Conservation (phyloP, 1,140 invertebrate genomes). For the silkworm (Bombyx mori) region ASM3026992v2 NC_085115.1:6346501-6347000, state of each 20-base stretch:
- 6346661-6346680: conserved; percentile 21
- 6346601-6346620: conserved; percentile 11
- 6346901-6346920: too few species aligned
- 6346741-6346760: not conserved
- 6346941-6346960: too few species aligned
- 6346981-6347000: too few species aligned
- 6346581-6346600: conserved; percentile 6
- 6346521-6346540: not conserved
- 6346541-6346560: not conserved
- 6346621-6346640: conserved; percentile 43
- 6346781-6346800: too few species aligned
- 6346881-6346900: too few species aligned
- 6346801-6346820: too few species aligned
- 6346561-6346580: not conserved
- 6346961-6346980: too few species aligned
- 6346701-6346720: conserved; percentile 6
- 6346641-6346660: conserved; percentile 60
- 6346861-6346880: too few species aligned
- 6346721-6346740: conserved; percentile 13
- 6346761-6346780: too few species aligned
- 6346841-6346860: too few species aligned
- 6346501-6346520: not conserved
- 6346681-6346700: conserved; percentile 10
- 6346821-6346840: too few species aligned
- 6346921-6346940: not conserved